Evolutionary conservation across 2,113 vertebrate species (phyloP).

Genomic region (Artemisiospiza belli): DNA sequence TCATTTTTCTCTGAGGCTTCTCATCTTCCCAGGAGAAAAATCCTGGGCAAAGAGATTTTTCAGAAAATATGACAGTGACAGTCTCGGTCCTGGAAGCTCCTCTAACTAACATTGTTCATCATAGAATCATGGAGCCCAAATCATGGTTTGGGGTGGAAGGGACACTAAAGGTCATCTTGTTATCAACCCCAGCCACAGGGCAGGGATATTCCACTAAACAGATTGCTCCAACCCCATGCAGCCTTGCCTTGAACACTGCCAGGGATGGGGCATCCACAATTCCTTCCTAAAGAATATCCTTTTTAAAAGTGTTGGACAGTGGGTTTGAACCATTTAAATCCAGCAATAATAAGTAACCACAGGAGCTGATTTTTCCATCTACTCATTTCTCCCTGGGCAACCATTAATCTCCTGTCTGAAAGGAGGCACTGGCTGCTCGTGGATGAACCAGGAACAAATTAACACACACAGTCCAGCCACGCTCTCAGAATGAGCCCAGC

Average conservation of each 20-base stretch:
- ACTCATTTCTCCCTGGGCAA: neutral
- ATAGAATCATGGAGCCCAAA: neutral
- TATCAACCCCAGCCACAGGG: neutral
- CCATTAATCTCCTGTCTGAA: neutral
- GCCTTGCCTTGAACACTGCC: neutral
- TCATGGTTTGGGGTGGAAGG: neutral
- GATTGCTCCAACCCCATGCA: neutral
- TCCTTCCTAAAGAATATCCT: neutral
- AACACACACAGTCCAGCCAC: neutral
- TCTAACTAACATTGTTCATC: neutral
- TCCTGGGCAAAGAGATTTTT: too few species aligned
- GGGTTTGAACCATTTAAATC: neutral
- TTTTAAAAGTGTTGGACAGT: neutral
- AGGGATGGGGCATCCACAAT: neutral
- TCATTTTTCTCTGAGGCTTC: too few species aligned
- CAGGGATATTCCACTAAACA: neutral
- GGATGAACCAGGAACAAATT: neutral
- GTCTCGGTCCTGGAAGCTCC: neutral
- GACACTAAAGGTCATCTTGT: neutral
- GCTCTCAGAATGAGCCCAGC: neutral
- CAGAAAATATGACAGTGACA: too few species aligned
- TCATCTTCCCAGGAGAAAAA: too few species aligned
- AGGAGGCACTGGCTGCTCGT: neutral
- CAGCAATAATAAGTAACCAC: neutral
- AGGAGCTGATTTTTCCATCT: neutral